Evolutionary conservation across 2,797 vertebrate genomes (phyloP).

Genomic region (Phrynocephalus vlangalii): DNA sequence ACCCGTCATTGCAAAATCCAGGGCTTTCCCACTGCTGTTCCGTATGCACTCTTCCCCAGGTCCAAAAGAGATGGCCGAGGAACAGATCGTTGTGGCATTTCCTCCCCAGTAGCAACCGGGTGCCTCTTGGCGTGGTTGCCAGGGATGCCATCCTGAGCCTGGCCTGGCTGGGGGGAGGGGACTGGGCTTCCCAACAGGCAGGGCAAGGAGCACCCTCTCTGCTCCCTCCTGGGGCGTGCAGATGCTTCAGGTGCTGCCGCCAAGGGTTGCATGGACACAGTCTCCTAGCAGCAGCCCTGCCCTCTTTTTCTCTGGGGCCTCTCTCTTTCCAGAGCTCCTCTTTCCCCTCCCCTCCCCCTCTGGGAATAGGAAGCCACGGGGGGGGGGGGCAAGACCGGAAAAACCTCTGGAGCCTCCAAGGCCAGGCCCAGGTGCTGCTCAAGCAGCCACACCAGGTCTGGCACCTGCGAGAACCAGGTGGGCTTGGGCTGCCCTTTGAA

Average conservation of each 20-base stretch:
- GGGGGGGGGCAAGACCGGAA: neutral
- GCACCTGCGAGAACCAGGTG: no score
- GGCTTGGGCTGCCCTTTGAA: no score
- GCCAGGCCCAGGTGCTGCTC: no score
- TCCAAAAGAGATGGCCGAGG: neutral
- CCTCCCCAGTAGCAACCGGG: neutral
- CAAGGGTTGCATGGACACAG: constrained; percentile 17
- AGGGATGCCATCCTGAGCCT: neutral
- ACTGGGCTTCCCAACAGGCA: neutral
- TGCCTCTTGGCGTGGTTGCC: neutral
- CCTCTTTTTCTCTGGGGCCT: neutral
- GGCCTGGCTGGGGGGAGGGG: neutral
- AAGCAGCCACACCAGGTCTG: no score
- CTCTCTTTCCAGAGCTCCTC: neutral
- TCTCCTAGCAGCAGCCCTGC: constrained; percentile 64
- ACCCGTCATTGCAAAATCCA: neutral
- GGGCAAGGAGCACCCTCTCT: neutral
- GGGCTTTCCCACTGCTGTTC: neutral
- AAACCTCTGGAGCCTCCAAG: no score
- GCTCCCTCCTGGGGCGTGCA: neutral
- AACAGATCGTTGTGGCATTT: rapidly evolving
- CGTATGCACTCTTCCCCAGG: rapidly evolving
- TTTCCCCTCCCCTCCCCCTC: no score
- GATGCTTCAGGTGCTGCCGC: neutral
- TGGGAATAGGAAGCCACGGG: rapidly evolving